Evolutionary conservation across 2,113 vertebrate species (phyloP).

Genomic region (Nothobranchius kuhntae): DNA sequence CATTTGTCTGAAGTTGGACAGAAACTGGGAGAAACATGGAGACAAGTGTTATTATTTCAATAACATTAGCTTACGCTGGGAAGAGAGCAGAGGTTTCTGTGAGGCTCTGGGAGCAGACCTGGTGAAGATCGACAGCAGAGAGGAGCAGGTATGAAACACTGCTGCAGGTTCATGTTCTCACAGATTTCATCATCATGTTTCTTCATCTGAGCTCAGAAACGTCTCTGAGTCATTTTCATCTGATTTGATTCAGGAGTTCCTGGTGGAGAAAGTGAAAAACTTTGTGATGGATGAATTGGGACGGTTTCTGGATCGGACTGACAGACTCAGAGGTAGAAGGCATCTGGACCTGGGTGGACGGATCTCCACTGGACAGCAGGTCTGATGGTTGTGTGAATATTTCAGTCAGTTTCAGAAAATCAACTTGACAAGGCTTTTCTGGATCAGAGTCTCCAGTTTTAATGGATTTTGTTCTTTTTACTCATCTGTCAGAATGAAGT

Average conservation of each 20-base stretch:
- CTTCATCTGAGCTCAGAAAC: background rate
- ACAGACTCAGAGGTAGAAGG: constrained; percentile 18
- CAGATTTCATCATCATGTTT: background rate
- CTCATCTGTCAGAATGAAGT: constrained; percentile 1
- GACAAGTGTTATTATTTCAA: constrained; percentile 45
- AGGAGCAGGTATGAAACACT: constrained; percentile 52
- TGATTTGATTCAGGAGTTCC: constrained; percentile 17
- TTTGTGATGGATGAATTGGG: fast-evolving
- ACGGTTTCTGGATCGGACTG: constrained; percentile 69
- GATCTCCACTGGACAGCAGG: constrained; percentile 15
- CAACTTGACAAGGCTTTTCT: background rate
- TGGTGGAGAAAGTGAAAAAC: fast-evolving
- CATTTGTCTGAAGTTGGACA: fast-evolving
- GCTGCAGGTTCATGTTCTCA: background rate
- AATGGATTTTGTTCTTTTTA: background rate
- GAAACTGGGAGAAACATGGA: constrained; percentile 21
- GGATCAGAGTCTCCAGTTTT: background rate
- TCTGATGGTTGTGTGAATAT: constrained; percentile 1
- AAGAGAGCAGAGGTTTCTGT: background rate
- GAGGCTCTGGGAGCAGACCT: fast-evolving
- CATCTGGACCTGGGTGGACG: constrained; percentile 57
- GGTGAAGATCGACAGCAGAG: constrained; percentile 34
- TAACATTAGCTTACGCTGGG: too few relatives aligned
- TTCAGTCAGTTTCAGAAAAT: background rate
- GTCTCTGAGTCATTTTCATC: background rate